Base-by-base conservation (phyloP, 2,888 invertebrate genomes). In the Drosophila antonietae region DNA sequence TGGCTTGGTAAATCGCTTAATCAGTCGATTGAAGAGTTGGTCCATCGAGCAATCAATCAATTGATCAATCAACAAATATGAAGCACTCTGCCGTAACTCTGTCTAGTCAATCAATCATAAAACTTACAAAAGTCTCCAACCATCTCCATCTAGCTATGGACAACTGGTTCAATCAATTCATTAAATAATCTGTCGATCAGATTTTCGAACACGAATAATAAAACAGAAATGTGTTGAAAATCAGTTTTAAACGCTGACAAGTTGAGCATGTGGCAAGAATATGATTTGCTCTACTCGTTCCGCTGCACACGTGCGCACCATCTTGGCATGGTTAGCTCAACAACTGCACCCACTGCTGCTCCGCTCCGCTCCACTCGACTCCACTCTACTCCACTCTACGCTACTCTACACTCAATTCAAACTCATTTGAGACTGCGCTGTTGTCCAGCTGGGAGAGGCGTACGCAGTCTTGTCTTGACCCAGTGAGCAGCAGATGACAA, bases 401-500 rank as follows among this genome's bases (percentile, higher is more conserved):
- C 28, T 28, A 28, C 28, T 28, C 28, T 28, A 28, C 51, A 33
- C 33, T 33, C 33, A 10, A 33, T 10, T 33, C 33, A 33, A 44
- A 20, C 12, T 44, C 20, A 14, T n/a, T 4, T n/a, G 37, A 44
- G 58, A 35, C 49, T 49, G 49, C 39, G 18, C 37, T 20, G 47
- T 6, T 10, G 59, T 49, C 59, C 58, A 59, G 58, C 58, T 28
- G 58, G 35, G 23, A 33, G 44, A 46, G 23, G 12, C 59, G 35
- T 59, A 60, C 58, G 57, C 58, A 68, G 82, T 85, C 69, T 62
- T 70, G 82, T 85, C 71, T 60, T 88, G 79, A 62, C 77, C 82
- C 68, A 77, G 49, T 74, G 81, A 66, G 56, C 37, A 65, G 61
- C 81, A 73, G 81, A 86, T 81, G 86, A 86, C 84, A 84, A 88